Evolutionary conservation across 2,888 invertebrate species (phyloP), one percentile per base, ranked within the genome.

Genomic region (Thalpophila matura): DNA sequence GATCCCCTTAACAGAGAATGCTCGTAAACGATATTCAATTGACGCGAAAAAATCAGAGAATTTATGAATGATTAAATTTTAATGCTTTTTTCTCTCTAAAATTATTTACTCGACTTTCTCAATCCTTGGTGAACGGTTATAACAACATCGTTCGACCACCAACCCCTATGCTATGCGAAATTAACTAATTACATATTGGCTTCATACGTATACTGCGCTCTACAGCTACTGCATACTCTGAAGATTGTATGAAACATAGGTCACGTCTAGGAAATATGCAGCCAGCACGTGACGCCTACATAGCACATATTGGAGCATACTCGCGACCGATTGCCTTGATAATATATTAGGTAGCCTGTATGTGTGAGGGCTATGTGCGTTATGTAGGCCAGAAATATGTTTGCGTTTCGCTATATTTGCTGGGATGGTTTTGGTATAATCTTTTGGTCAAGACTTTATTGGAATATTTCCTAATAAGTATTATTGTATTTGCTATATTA

Each of bases 261-360:
- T 65, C 74, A 77, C 74, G 74, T 65, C 45, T 56, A 62, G 70
- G 59, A 65, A 65, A 69, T 75, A 74, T 69, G 55, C 65, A 49
- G 26, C 42, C 31, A 14, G 45, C 47, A 62, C 64, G 69, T 55
- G 56, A 49, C 22, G 56, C 33, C 35, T 60, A 58, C 59, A 18
- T 57, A 59, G 20, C 2, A 14, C 31, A 43, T 58, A 54, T 68
- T 49, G 51, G 40, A 14, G 24, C 5, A 33, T 1, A 66, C 37
- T 51, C 20, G 40, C 40, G 55, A 58, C 60, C 58, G 74, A 73
- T 73, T 68, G 61, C 37, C 55, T 14, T 22, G 27, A 61, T 73
- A 64, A 69, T 77, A 64, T 69, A 77, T 77, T 59, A 40, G 49
- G 38, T 6, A 26, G 40, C 20, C 47, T 47, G 9, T 33, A n/a